Conservation (phyloP, 92 coral and sea anemone genomes). For the Actinernus sp. region DNA sequence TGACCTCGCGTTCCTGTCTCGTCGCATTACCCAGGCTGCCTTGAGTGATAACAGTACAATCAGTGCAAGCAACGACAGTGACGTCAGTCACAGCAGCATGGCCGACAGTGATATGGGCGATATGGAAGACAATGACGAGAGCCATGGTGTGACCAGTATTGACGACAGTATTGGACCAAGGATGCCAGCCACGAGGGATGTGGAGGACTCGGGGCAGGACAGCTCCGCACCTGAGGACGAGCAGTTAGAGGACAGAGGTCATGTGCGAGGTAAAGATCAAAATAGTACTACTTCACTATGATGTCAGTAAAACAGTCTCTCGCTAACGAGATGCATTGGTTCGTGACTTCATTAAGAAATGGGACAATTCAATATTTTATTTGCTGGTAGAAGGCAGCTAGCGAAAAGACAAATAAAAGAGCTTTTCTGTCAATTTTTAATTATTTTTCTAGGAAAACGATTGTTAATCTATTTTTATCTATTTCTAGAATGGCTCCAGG, state of each 20-base stretch:
- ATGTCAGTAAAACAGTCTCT: too few species aligned
- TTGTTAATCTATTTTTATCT: not conserved
- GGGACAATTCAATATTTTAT: too few species aligned
- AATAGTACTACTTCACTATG: too few species aligned
- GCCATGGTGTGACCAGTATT: slow-evolving; percentile 2
- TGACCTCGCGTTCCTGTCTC: slow-evolving; percentile 60
- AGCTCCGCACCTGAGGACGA: slow-evolving; percentile 80
- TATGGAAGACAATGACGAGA: slow-evolving; percentile 38
- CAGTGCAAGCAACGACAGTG: slow-evolving; percentile 71
- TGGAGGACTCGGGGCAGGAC: slow-evolving; percentile 67
- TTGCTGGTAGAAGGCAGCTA: too few species aligned
- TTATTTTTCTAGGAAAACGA: not conserved
- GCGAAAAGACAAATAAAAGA: too few species aligned
- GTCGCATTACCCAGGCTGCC: slow-evolving; percentile 70
- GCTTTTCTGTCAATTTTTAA: not conserved
- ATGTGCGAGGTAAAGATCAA: not conserved
- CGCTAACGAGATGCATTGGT: too few species aligned
- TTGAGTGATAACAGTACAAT: slow-evolving; percentile 72
- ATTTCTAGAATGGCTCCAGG: not conserved
- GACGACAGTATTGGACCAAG: slow-evolving; percentile 11
- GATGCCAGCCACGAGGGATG: slow-evolving; percentile 1
- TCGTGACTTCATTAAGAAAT: too few species aligned
- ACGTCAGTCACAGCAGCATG: slow-evolving; percentile 62
- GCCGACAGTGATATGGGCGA: slow-evolving; percentile 82
- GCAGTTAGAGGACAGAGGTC: slow-evolving; percentile 20